phyloP scores from a whole-genome alignment of 2,888 invertebrate genomes.

The Eristalinus sepulchralis region DNA sequence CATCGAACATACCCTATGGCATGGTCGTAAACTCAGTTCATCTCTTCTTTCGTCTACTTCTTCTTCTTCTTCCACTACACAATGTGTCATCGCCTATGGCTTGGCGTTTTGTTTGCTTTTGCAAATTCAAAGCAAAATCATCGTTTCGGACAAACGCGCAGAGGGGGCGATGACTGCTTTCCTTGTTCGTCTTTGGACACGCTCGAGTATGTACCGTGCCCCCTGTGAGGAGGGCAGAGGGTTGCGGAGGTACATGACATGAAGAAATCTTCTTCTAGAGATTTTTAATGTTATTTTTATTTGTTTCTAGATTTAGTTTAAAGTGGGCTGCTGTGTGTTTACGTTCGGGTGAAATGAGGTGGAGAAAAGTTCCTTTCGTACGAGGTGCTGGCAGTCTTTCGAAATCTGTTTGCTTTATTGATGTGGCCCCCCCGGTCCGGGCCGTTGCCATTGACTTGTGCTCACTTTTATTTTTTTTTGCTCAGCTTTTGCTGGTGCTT shows the following conservation, averaged over 20 bases:
- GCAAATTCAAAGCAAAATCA: neutral
- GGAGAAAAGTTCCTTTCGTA: slow-evolving; percentile 8
- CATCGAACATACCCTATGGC: no score
- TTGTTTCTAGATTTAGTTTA: neutral
- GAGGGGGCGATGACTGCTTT: neutral
- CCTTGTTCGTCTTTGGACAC: neutral
- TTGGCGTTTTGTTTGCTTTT: neutral
- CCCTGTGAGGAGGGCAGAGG: neutral
- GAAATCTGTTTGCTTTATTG: neutral
- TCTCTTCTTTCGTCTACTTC: no score
- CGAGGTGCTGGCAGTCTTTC: neutral
- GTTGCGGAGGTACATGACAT: neutral
- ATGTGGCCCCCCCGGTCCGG: neutral
- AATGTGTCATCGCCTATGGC: neutral
- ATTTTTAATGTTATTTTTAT: neutral
- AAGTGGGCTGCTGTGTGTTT: slow-evolving; percentile 12
- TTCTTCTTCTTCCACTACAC: no score
- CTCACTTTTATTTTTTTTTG: no score
- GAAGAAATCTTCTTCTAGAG: neutral
- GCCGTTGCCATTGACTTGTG: no score
- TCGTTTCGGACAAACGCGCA: neutral
- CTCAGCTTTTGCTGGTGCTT: neutral
- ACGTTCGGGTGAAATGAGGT: slow-evolving; percentile 13
- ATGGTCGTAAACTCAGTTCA: no score
- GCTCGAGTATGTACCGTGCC: neutral